Evolutionary conservation across 2,888 invertebrate genomes (phyloP).

Genomic region (Rhamphomyia laevipes): DNA sequence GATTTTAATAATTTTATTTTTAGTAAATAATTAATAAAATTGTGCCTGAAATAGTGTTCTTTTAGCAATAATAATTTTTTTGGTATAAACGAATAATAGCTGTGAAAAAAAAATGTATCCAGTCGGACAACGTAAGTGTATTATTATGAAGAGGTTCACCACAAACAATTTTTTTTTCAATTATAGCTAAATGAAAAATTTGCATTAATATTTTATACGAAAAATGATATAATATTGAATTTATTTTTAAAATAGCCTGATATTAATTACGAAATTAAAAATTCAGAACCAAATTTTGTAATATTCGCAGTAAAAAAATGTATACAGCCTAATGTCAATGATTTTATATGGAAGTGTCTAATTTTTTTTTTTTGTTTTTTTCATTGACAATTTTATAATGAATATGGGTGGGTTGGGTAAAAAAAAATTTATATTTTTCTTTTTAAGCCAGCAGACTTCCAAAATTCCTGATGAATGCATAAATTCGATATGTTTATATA

Average conservation of each 20-base stretch:
- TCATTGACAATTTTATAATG: background rate
- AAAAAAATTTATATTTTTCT: no score
- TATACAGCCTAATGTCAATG: no score
- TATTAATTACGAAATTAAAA: background rate
- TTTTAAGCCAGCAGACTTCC: no score
- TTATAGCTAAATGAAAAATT: background rate
- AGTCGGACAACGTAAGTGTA: conserved; percentile 54
- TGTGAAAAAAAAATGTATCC: conserved; percentile 45
- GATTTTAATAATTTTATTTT: conserved; percentile 18
- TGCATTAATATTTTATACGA: background rate
- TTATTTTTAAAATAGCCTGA: background rate
- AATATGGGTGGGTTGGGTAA: no score
- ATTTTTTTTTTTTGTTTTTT: background rate
- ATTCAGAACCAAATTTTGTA: no score
- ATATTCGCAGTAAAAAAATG: no score
- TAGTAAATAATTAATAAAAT: conserved; percentile 12
- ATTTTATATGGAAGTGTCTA: no score
- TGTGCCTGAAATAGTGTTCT: conserved; percentile 19
- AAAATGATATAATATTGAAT: background rate
- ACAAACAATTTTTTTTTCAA: background rate
- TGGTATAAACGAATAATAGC: conserved; percentile 9
- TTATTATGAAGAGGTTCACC: background rate
- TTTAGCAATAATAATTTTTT: conserved; percentile 13
- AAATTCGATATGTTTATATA: no score
- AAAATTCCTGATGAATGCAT: no score